These are phyloP conservation scores for Drosophila neonasuta DNA, from an alignment of 2,888 invertebrate genomes.

Conservation along the genomic window DNA sequence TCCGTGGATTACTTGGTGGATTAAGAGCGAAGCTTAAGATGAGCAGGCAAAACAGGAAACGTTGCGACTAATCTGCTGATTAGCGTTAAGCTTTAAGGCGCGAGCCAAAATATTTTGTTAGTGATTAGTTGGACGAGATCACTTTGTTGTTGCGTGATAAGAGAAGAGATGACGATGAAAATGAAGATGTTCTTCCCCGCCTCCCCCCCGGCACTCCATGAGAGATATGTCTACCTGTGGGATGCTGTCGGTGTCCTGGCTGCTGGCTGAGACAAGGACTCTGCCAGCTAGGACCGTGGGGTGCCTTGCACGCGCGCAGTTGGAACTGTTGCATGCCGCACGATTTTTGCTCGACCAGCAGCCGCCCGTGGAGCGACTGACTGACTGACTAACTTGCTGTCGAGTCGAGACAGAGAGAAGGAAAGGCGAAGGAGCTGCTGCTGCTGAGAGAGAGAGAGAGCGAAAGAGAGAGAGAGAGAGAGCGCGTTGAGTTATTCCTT, in stretches of 20 bases:
- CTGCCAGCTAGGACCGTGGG: slow-evolving; percentile 30
- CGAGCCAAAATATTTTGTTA: no score
- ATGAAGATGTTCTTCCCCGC: no score
- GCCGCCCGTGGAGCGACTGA: slow-evolving; percentile 52
- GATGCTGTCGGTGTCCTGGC: neutral
- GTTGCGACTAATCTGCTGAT: slow-evolving; percentile 19
- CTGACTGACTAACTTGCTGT: slow-evolving; percentile 9
- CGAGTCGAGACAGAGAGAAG: slow-evolving; percentile 1
- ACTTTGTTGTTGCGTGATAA: slow-evolving; percentile 6
- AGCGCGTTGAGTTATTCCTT: slow-evolving; percentile 48
- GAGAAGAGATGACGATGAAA: no score
- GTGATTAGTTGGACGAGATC: no score
- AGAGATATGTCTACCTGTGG: slow-evolving; percentile 35
- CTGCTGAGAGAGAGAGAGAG: neutral
- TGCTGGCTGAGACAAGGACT: neutral
- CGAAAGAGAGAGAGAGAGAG: slow-evolving; percentile 6
- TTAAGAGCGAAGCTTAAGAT: no score
- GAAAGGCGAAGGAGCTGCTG: neutral
- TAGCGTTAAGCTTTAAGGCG: slow-evolving; percentile 15
- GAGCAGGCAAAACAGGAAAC: no score
- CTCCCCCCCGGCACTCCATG: no score
- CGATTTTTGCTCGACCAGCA: slow-evolving; percentile 51
- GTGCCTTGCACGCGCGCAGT: slow-evolving; percentile 59
- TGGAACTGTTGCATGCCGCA: slow-evolving; percentile 64
- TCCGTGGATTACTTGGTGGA: slow-evolving; percentile 10